Conservation (phyloP, 1,140 invertebrate species). For the Euborellia annulipes region DNA sequence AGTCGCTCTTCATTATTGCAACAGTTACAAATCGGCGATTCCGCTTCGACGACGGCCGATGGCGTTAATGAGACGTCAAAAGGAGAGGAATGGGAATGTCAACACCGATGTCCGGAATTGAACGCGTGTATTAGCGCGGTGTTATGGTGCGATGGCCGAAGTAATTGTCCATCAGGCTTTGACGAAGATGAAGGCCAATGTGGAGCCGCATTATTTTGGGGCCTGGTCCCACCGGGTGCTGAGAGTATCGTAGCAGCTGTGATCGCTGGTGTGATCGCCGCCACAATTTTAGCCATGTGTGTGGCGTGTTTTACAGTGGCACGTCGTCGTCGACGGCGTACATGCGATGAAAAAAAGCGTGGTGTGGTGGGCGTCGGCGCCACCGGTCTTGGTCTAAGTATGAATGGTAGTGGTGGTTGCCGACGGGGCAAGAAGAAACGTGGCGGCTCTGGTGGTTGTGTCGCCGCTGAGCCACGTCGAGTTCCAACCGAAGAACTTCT, state of each 20-base stretch:
- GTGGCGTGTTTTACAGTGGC: no score
- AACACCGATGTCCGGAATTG: conserved; percentile 68
- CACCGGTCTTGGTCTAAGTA: conserved; percentile 30
- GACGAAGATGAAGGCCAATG: conserved; percentile 61
- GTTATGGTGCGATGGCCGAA: conserved; percentile 73
- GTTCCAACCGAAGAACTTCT: conserved; percentile 37
- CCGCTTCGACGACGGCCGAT: background rate
- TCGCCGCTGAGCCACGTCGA: conserved; percentile 18
- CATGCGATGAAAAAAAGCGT: conserved; percentile 29
- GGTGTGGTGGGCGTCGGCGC: conserved; percentile 33
- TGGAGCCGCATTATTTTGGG: conserved; percentile 35
- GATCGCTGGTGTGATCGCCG: conserved; percentile 34
- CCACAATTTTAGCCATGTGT: conserved; percentile 13
- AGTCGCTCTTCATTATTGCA: conserved; percentile 43
- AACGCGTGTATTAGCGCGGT: conserved; percentile 72
- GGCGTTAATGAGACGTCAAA: conserved; percentile 34
- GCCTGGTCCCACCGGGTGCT: conserved; percentile 30
- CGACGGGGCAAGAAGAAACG: conserved; percentile 15
- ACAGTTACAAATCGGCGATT: conserved; percentile 29
- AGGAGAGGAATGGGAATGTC: conserved; percentile 37
- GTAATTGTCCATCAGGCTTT: conserved; percentile 69
- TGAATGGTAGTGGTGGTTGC: conserved; percentile 27
- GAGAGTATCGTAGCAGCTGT: conserved; percentile 34
- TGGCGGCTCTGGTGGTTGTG: conserved; percentile 14
- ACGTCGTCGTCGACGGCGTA: no score